Evolutionary conservation across 2,888 invertebrate genomes (phyloP).

Genomic region (Bembecia ichneumoniformis): DNA sequence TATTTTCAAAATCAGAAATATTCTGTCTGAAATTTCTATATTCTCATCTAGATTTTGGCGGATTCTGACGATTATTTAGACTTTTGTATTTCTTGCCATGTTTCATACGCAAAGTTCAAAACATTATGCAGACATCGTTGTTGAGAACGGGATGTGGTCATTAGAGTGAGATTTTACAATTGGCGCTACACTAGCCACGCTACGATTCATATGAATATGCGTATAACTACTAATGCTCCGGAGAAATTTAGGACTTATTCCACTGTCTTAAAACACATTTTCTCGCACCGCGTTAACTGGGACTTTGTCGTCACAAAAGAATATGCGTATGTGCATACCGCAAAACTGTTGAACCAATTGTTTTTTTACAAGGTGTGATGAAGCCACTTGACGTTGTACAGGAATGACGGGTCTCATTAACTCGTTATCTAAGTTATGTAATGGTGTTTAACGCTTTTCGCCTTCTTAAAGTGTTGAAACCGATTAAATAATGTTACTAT

Average conservation of each 20-base stretch:
- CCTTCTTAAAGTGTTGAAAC: not conserved
- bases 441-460: not conserved
- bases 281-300: not conserved
- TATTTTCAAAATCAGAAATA: too few relatives aligned
- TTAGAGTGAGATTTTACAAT: conserved; percentile 62
- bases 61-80: too few relatives aligned
- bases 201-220: not conserved
- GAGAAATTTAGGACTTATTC: conserved; percentile 3
- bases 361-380: conserved; percentile 17
- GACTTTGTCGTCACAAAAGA: too few relatives aligned
- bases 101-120: conserved; percentile 51
- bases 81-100: conserved; percentile 49
- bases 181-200: conserved; percentile 13
- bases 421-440: conserved; percentile 15
- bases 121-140: conserved; percentile 53
- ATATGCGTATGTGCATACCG: conserved; percentile 17
- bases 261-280: conserved; percentile 3
- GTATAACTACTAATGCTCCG: not conserved
- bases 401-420: conserved; percentile 23
- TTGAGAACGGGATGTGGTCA: conserved; percentile 64
- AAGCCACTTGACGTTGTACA: conserved; percentile 14
- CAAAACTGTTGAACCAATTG: conserved; percentile 25
- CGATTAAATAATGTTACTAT: not conserved
- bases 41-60: too few relatives aligned
- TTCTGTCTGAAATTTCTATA: too few relatives aligned